These are phyloP conservation scores for Micromussa lordhowensis DNA, from an alignment of 92 coral and sea anemone genomes.

Conservation along the genomic window DNA sequence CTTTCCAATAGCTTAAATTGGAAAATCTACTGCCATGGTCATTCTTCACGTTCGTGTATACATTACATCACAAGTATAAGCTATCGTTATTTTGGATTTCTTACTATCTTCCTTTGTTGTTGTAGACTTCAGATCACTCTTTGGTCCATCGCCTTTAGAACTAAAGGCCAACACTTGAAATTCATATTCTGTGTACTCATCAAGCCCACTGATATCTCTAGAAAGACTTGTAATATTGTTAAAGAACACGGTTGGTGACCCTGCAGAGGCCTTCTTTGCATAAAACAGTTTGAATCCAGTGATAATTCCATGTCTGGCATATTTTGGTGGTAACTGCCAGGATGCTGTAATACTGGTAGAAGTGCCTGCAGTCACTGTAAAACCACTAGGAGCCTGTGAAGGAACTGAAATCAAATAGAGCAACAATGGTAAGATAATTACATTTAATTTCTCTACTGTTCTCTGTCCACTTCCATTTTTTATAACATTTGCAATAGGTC, in stretches of 20 bases:
- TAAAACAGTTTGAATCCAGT: background rate
- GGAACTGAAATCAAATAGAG: background rate
- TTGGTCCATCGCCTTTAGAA: background rate
- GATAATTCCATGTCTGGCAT: background rate
- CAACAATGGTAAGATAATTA: no score
- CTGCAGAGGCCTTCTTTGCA: background rate
- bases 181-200: background rate
- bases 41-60: no score
- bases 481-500: no score
- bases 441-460: no score
- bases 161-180: background rate
- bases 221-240: background rate
- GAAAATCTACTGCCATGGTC: no score
- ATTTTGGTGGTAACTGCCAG: background rate
- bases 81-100: no score
- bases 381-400: background rate
- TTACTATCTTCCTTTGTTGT: conserved; percentile 16
- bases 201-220: background rate
- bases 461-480: no score
- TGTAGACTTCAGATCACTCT: background rate
- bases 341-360: background rate
- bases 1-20: no score
- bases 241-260: background rate
- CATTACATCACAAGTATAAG: no score
- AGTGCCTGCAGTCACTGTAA: background rate